Evolutionary conservation across 2,888 invertebrate genomes (phyloP), one percentile per base, ranked within the genome.

Genomic region (Cantharis flavilabris): DNA sequence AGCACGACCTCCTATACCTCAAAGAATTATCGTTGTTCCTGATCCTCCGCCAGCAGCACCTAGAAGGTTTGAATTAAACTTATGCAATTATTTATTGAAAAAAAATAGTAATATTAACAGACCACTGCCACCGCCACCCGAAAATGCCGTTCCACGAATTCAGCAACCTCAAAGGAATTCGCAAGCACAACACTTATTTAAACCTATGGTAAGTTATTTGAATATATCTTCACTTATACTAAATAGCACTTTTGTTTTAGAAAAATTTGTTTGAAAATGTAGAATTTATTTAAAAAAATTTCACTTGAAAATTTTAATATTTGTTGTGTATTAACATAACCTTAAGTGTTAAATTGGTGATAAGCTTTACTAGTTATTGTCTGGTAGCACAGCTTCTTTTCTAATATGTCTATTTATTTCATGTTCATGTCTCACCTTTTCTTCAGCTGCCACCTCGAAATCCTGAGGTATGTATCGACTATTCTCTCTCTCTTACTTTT

Each of bases 11-110:
- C 94, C 96, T 82, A 93, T 97, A 89, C 97, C 97, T 85, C 96
- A 96, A 89, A 94, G 97, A 90, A 92, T 97, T 87, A 97, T 97
- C 86, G 95, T 96, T 87, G 96, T 96, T 87, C 96, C 96, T 85
- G 97, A 97, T 89, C 96, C 96, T 83, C 95, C 86, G 10, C 87
- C 88, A 63, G 83, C 84, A 62, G 83, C 84, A 26, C 88, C 92
- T 83, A 90, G 92, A 89, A 90, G 92, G 91, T 92, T 90, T 90
- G 89, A 28, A 67, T 80, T 80, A 28, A 33, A 62, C 49, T 62
- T 30, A 14, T 26, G 26, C 65, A 62, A 33, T 63, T 23, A 75
- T 64, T 71, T 71, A 23, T 67, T 18, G 20, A 13, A 62, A 14
- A 28, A 69, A 69, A 64, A 14, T 73, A 62, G 72, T 64, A 75